Base-by-base conservation (phyloP, 2,797 vertebrate genomes). In the Ambastaia sidthimunki region DNA sequence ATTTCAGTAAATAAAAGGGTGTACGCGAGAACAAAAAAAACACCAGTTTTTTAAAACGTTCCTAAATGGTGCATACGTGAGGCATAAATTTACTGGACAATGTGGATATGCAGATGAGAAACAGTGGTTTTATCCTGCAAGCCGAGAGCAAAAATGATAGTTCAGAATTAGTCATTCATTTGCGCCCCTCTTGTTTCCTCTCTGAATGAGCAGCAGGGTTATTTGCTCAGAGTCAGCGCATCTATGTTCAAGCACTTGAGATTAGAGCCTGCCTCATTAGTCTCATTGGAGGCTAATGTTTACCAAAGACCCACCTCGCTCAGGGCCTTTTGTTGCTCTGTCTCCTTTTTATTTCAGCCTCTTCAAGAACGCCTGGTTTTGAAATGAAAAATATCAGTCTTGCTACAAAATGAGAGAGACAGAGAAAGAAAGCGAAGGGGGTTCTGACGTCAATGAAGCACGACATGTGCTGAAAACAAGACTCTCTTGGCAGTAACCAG, bases 371-470 rank as follows among this genome's bases (percentile, higher is more conserved):
- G 68, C 76, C 72, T 85, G 65, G 7, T 81, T 82, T 84, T 86
- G 80, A 86, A 89, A 90, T 86, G 76, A 90, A 82, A 84, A 88
- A 90, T 78, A 34, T 83, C 15, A 72, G 80, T 86, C 81, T 87
- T 82, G 75, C 87, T 84, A 85, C 78, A 77, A 80, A 71, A 85
- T 83, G 74, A 82, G 84, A 84, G 15, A 62, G 7, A 48, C 41
- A 54, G 77, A 60, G 76, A 78, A 25, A 80, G 47, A 28, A 79
- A 79, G 67, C 80, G 83, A 16, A 71, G 85, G 34, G 50, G 85
- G 67, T 83, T 83, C 85, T 93, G 93, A 94, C 92, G 91, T 94
- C 92, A 94, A 89, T 90, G 89, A 89, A 84, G 83, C 86, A 89
- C 62, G 60, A 87, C 86, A 87, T 90, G 86, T 87, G 87, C 90